Percentiles rank a stretch among this genome's conserved stretches.
These are phyloP conservation scores for Tragelaphus buxtoni DNA, from an alignment of 2,113 vertebrate genomes.

Conservation along the genomic window DNA sequence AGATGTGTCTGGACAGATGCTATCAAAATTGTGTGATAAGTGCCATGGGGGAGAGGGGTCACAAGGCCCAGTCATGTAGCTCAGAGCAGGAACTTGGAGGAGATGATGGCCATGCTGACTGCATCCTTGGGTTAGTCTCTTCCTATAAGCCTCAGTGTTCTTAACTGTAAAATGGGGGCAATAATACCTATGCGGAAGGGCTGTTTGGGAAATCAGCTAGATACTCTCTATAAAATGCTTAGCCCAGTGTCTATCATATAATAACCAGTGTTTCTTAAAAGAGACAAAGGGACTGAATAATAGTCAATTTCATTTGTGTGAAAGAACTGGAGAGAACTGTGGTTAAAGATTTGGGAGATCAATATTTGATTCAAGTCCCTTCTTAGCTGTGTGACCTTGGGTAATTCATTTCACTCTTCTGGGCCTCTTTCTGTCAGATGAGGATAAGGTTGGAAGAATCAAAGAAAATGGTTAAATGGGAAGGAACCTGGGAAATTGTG, in stretches of 20 bases:
- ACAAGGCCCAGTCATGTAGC: neutral
- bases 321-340: neutral
- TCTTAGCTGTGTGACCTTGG: neutral
- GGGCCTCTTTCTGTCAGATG: neutral
- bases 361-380: neutral
- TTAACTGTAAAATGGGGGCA: neutral
- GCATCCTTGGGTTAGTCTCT: neutral
- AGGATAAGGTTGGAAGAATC: neutral
- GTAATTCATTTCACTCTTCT: neutral
- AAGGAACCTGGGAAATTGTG: neutral
- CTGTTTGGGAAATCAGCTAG: neutral
- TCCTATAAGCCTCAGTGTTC: neutral
- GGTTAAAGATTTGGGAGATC: neutral
- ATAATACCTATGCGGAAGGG: neutral
- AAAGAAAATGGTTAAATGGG: neutral
- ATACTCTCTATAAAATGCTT: neutral
- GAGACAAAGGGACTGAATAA: neutral
- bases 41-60: accelerated
- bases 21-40: neutral
- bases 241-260: neutral
- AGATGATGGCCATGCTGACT: neutral
- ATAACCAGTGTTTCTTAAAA: neutral
- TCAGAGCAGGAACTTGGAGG: neutral
- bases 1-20: neutral
- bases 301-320: neutral